Evolutionary conservation across 2,888 invertebrate species (phyloP).

Genomic region (Drosophila robusta): DNA sequence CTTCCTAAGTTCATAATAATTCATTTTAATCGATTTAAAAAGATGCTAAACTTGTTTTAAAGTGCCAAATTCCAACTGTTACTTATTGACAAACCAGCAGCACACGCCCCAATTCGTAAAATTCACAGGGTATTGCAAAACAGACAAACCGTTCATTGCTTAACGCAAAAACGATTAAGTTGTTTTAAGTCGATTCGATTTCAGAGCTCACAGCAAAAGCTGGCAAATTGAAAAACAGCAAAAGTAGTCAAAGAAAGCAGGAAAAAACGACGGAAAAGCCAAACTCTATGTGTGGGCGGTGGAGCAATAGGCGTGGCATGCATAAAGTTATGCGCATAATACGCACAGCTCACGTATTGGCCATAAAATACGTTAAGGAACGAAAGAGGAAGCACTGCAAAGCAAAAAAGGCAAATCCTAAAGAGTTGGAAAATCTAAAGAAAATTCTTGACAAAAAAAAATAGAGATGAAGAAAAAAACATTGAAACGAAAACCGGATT

Average conservation of each 20-base stretch:
- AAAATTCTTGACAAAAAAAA: slow-evolving; percentile 43
- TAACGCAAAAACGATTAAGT: slow-evolving; percentile 78
- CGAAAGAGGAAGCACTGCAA: neutral
- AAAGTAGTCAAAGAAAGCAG: neutral
- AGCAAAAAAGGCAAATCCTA: slow-evolving; percentile 48
- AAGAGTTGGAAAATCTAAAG: slow-evolving; percentile 67
- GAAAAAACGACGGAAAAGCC: slow-evolving; percentile 7
- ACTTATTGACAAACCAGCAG: too few relatives aligned
- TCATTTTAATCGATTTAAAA: too few relatives aligned
- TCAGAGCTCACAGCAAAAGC: slow-evolving; percentile 26
- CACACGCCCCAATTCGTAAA: neutral
- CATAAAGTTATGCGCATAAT: slow-evolving; percentile 76
- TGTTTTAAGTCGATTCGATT: slow-evolving; percentile 58
- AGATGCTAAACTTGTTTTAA: neutral
- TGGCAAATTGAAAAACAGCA: slow-evolving; percentile 68
- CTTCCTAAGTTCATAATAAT: too few relatives aligned
- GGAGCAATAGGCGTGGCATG: slow-evolving; percentile 43
- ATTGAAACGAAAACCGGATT: slow-evolving; percentile 59
- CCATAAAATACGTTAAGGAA: slow-evolving; percentile 62
- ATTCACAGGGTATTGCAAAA: slow-evolving; percentile 16
- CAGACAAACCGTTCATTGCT: slow-evolving; percentile 47
- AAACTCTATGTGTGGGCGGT: slow-evolving; percentile 8
- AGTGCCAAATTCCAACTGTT: neutral
- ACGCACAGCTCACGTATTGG: slow-evolving; percentile 75
- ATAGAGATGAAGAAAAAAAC: slow-evolving; percentile 36